Percentiles rank a stretch among this genome's conserved stretches.
Conservation (phyloP, 2,113 vertebrate genomes). For the Stegastes partitus region DNA sequence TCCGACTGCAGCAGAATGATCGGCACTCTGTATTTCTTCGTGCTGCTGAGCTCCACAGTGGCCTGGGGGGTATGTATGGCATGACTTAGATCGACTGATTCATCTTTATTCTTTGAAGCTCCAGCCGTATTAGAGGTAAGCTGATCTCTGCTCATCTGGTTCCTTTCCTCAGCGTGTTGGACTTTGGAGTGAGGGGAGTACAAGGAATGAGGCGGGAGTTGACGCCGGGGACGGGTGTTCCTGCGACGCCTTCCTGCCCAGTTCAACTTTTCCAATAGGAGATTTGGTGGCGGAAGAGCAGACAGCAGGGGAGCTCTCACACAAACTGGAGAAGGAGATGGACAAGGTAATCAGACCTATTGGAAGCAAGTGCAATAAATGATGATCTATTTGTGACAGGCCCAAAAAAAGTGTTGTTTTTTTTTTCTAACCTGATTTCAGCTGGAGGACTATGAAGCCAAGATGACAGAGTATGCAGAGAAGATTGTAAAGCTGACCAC, state of each 20-base stretch:
- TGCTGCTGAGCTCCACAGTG: slow-evolving; percentile 59
- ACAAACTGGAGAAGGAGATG: slow-evolving; percentile 75
- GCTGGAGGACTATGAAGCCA: slow-evolving; percentile 85
- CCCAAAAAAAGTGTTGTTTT: not conserved
- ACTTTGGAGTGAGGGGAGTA: slow-evolving; percentile 24
- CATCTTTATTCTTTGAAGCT: not conserved
- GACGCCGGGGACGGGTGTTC: slow-evolving; percentile 59
- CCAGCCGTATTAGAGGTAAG: not conserved
- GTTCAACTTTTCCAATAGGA: slow-evolving; percentile 67
- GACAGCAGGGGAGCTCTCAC: slow-evolving; percentile 59
- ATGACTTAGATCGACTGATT: slow-evolving; percentile 9
- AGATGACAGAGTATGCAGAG: slow-evolving; percentile 83
- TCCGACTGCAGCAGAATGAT: slow-evolving; percentile 72
- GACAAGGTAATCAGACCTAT: slow-evolving; percentile 66
- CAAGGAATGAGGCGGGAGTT: slow-evolving; percentile 60
- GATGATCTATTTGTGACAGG: not conserved
- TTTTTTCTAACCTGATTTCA: slow-evolving; percentile 58
- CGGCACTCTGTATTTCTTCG: slow-evolving; percentile 57
- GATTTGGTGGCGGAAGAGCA: slow-evolving; percentile 71
- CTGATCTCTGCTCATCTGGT: not conserved
- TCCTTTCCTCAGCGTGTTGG: slow-evolving; percentile 39
- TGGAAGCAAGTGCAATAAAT: not conserved
- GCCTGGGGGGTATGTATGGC: slow-evolving; percentile 66
- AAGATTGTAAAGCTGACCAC: slow-evolving; percentile 85
- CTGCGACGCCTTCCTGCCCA: slow-evolving; percentile 79